Evolutionary conservation across 2,113 vertebrate species (phyloP), one percentile per base, ranked within the genome.

Genomic region (Laterallus jamaicensis): DNA sequence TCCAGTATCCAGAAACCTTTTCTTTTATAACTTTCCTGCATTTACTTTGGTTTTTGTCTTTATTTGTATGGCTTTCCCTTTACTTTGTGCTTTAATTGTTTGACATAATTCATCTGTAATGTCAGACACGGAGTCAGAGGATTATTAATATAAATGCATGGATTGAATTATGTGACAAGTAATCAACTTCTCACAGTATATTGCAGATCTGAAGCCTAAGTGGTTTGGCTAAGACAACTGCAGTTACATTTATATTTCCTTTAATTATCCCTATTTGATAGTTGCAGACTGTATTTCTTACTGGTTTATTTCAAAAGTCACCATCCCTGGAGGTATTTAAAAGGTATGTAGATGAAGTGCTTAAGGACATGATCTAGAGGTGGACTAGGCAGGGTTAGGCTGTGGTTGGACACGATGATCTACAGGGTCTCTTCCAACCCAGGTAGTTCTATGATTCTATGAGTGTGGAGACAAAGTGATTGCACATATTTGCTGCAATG

Each of bases 241-340:
- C 68, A 90, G 47, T 94, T 94, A 86, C 0, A 3, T 86, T 97
- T 95, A 75, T 82, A 59, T 88, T 90, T 90, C 78, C 37, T 93
- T 95, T 90, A 90, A 92, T 92, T 94, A 86, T 82, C 82, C 37
- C 28, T 73, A 6, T 90, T 69, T 92, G 29, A 64, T 82, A 73
- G 85, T 71, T 92, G 14, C 25, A 82, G 54, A 54, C 28, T 58
- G 0, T 59, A 60, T 92, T 86, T 88, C 79, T 63, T 90, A 29
- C 5, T 88, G 76, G 70, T 47, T 47, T 47, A 47, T 47, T 47
- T 47, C 44, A 19, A 47, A 18, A 47, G 17, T 47, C 44, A 47
- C 44, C 44, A 47, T 47, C 44, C 44, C 44, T 18, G 44, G 44
- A 47, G 44, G 44, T 47, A 47, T 47, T 47, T 47, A 47, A 47